phyloP scores from a whole-genome alignment of 2,888 invertebrate species.

The Hipparchia sbordonii region DNA sequence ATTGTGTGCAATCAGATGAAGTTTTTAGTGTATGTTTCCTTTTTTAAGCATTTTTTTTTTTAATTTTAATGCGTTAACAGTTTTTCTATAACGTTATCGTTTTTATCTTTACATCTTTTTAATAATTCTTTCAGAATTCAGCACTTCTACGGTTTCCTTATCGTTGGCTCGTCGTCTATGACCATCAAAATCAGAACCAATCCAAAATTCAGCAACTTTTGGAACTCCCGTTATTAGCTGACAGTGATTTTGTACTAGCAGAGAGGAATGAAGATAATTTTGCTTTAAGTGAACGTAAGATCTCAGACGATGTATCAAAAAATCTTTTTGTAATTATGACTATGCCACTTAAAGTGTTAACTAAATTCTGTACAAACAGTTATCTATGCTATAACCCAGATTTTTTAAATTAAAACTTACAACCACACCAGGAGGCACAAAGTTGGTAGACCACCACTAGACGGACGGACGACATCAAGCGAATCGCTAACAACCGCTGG shows the following conservation, averaged over 20 bases:
- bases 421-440: too few species aligned
- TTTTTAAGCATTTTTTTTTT: background rate
- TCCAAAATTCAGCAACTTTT: slow-evolving; percentile 38
- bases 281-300: slow-evolving; percentile 59
- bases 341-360: too few species aligned
- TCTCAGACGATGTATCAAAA: background rate
- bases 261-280: slow-evolving; percentile 42
- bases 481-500: too few species aligned
- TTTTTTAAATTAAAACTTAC: too few species aligned
- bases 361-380: too few species aligned
- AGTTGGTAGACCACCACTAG: too few species aligned
- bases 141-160: slow-evolving; percentile 56
- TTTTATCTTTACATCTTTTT: background rate
- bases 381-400: too few species aligned
- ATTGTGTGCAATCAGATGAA: slow-evolving; percentile 50
- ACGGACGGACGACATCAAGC: too few species aligned
- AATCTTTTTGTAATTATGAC: too few species aligned
- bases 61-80: background rate
- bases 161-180: slow-evolving; percentile 60
- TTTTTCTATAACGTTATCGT: background rate
- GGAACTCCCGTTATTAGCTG: slow-evolving; percentile 50
- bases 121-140: slow-evolving; percentile 29
- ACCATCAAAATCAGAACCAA: slow-evolving; percentile 29
- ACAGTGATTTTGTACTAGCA: slow-evolving; percentile 65
- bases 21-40: slow-evolving; percentile 52